Evolutionary conservation across 2,797 vertebrate genomes (phyloP), one percentile per base, ranked within the genome.

Genomic region (Agapornis canus): DNA sequence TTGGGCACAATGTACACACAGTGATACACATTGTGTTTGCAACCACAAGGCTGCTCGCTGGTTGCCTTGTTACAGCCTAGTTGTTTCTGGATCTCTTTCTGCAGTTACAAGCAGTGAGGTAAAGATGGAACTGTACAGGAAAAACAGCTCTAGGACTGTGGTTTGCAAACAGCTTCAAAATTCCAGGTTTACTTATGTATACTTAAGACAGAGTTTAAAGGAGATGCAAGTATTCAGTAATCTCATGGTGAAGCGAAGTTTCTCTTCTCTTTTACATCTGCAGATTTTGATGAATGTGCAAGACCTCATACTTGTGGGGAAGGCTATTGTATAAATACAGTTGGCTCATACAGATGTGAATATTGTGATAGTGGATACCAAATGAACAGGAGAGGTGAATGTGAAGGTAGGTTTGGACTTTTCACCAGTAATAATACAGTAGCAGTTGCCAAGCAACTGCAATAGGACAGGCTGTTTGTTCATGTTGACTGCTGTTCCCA

Each of bases 221-320:
- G 37, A 66, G n/a, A 27, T 66, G 31, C 26, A 66, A 48, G 10
- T 21, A 26, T 77, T 95, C 20, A 27, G 31, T 51, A 16, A 61
- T 82, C 52, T 15, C 26, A 23, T 19, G 26, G 42, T 84, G 29
- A 80, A 89, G 65, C 42, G 32, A 82, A 89, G 47, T 39, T 84
- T 85, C 42, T 92, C 13, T 73, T 76, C 31, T 92, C 27, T 61
- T 80, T 68, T 27, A 64, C 49, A 35, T 76, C 54, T 83, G 48
- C 91, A 98, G 98, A 99, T 95, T 97, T 98, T 79, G 97, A 98
- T 68, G 98, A 99, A 94, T 98, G 98, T 86, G 94, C 97, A 87
- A 96, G 97, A 89, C 97, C 97, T 5, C 94, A 97, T 10, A 88
- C 95, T 32, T 99, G 98, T 5, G 98, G 97, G 18, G 98, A 98